Percentiles rank a stretch among this genome's conserved stretches.
Conservation (phyloP, 2,113 vertebrate genomes). For the Crotalus viridis region DNA sequence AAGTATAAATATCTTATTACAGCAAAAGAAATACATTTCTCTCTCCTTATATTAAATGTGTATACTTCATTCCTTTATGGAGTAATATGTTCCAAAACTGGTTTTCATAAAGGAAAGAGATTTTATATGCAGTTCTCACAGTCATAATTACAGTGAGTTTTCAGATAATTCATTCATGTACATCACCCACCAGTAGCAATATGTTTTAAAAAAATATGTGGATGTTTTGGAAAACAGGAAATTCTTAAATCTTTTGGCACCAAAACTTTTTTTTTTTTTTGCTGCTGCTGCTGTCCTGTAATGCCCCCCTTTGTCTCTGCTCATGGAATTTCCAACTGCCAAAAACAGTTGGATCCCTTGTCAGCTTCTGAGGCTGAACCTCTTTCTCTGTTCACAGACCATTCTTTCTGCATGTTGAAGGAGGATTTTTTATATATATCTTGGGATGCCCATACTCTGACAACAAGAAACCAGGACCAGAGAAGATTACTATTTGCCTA, state of each 20-base stretch:
- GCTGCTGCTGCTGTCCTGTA: neutral
- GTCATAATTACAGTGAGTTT: constrained; percentile 67
- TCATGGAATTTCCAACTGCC: neutral
- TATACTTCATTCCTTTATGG: constrained; percentile 56
- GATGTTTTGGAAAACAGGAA: neutral
- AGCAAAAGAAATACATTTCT: constrained; percentile 57
- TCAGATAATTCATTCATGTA: constrained; percentile 50
- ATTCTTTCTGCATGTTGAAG: neutral
- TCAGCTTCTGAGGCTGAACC: neutral
- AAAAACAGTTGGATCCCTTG: neutral
- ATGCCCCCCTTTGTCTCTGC: neutral
- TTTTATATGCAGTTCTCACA: constrained; percentile 64
- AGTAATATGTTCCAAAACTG: constrained; percentile 65
- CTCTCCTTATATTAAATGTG: constrained; percentile 66
- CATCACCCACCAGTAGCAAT: constrained; percentile 51
- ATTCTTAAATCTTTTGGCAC: neutral
- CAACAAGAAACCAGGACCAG: neutral
- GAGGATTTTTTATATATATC: neutral
- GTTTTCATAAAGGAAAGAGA: constrained; percentile 66
- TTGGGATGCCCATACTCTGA: neutral
- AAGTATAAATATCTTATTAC: constrained; percentile 64
- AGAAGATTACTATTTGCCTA: neutral
- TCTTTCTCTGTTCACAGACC: neutral
- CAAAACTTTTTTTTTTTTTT: neutral
- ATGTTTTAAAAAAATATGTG: constrained; percentile 24